Base-by-base conservation (phyloP, 2,888 invertebrate genomes). In the Drosophila peninsularis region DNA sequence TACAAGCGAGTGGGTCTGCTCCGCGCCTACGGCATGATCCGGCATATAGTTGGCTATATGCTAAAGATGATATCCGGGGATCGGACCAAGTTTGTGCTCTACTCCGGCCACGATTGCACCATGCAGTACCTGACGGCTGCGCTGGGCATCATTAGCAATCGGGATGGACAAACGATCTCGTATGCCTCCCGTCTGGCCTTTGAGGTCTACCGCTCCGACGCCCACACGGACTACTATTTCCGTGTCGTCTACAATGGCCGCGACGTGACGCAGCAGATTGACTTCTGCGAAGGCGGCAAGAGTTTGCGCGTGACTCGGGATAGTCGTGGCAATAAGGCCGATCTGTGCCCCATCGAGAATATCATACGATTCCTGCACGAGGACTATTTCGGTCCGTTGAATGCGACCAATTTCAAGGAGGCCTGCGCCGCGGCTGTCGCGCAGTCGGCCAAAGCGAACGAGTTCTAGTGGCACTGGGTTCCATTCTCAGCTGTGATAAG, bases 41-140 rank as follows among this genome's bases (percentile, higher is more conserved):
- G 96, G 27, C 96, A 96, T 88, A 95, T 98, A 53, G 96, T 95
- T 0, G 95, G 96, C 44, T 96, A 96, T 89, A 95, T 97, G 95
- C 93, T 97, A 11, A 94, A 95, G 80, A 96, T 97, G 93, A 96
- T 97, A 77, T 95, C 96, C 0, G 96, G 96, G 52, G 94, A 94
- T 65, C 94, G 94, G 65, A 96, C 96, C 0, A 96, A 95, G 84
- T 94, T 97, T 62, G 95, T 96, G 0, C 88, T 97, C 0, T 97
- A 96, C 90, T 98, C 98, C 0, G 98, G 98, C 0, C 98, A 98
- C 86, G 98, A 98, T 91, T 96, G 96, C 88, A 98, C 98, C 0
- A 90, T 98, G 39, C 96, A 97, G 85, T 96, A 97, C 74, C 92
- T 98, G 39, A 94, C 96, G 2, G 93, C 96, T 3, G 96, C 97